Evolutionary conservation across 1,140 invertebrate genomes (phyloP), one percentile per base, ranked within the genome.

Genomic region (Nasonia longicornis): DNA sequence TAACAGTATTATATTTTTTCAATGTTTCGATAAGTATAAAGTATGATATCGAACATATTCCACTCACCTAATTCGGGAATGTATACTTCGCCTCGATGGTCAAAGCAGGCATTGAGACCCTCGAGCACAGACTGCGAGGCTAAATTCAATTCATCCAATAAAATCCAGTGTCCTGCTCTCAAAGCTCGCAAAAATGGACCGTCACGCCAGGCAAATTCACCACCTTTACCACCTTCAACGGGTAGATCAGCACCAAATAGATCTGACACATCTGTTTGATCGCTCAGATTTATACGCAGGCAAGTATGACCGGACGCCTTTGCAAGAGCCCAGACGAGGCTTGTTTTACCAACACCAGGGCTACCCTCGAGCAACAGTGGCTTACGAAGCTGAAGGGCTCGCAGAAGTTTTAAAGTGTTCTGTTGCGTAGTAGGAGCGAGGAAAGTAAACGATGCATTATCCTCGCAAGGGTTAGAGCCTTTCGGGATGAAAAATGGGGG

Each of bases 341-440:
- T 98, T 0, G 98, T 99, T 91, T 99, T 99, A 6, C 99, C 99
- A 63, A 99, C 98, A 4, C 99, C 98, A 2, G 99, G 99, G 88
- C 96, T 97, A 20, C 99, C 99, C 93, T 99, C 99, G 42, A 99
- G 88, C 72, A 99, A 92, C 76, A 99, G 94, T 0, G 98, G 98
- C 88, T 98, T 97, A 69, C 93, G 93, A 77, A 99, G 90, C 80
- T 98, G 96, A 83, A 99, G 90, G 0, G 95, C 97, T 82, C 98
- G 92, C 38, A 99, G 89, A 29, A 99, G 86, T 85, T 97, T 93
- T 38, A 97, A 90, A 2, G 95, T 93, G 92, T 99, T 99, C 10
- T 92, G 88, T 80, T 93, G 93, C 1, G 97, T 97, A 10, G 96
- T 98, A 1, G 96, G 95, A 0, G 97, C 96, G 66, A 94, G 92